Evolutionary conservation across 2,113 vertebrate genomes (phyloP), one percentile per base, ranked within the genome.

Genomic region (Apus apus): DNA sequence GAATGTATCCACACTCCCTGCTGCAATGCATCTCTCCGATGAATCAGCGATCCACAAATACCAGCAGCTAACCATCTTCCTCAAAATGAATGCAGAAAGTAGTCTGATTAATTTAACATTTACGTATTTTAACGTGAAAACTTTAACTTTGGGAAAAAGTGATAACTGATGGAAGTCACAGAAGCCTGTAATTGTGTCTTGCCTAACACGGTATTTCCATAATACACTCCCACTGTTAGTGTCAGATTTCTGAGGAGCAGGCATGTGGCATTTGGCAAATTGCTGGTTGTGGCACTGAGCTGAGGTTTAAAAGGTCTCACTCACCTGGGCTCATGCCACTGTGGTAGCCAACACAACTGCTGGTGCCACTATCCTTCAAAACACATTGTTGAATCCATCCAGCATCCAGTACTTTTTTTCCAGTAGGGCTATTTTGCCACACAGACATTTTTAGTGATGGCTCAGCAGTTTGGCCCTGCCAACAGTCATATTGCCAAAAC

Each of bases 61-160:
- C 65, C 73, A 94, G 53, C 61, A 89, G 61, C 87, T 68, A 90
- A 87, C 85, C 65, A 56, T 45, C 50, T 64, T 66, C 92, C 72
- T 93, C 74, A 84, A 75, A 94, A 92, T 58, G 27, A 95, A 36
- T 30, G 80, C 50, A 64, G n/a, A 65, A 78, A 86, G 86, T 78
- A 89, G 22, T 83, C 89, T 87, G 89, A 91, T 96, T 95, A 96
- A 96, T 88, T 96, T 93, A 87, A 93, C 78, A 64, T 92, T 93
- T 85, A 58, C 68, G 77, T 81, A 91, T 90, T 97, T 97, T 96
- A 87, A 96, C 34, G 19, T 45, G 67, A 56, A 88, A 95, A 91
- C 43, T 92, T 93, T 76, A 91, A 79, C 66, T 87, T 72, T 17
- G 66, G 77, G 68, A 87, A 64, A 77, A 89, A 9, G 26, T 82